Conservation (phyloP, 35 echinoderm and acorn worm species). For the Lytechinus pictus region DNA sequence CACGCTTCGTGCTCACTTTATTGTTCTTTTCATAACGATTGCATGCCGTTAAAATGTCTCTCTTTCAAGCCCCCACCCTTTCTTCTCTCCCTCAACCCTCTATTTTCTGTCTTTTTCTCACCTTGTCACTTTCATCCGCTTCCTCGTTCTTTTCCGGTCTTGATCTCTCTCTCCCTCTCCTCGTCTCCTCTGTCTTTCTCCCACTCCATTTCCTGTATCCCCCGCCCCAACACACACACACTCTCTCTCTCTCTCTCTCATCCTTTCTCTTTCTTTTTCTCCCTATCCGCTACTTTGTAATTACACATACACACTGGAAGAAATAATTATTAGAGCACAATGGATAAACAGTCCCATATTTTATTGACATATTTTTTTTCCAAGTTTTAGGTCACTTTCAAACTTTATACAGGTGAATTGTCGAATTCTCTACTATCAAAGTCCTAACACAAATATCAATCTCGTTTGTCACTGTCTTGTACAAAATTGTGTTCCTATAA, state of each 20-base stretch:
- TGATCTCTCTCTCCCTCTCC: not conserved
- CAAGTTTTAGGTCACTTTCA: slow-evolving; percentile 32
- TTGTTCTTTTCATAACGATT: no score
- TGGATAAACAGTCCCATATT: slow-evolving; percentile 33
- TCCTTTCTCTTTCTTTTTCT: not conserved
- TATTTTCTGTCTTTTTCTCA: no score
- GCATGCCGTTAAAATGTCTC: no score
- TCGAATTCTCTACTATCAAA: not conserved
- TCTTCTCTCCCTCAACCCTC: no score
- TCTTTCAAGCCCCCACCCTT: no score
- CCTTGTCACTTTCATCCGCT: no score
- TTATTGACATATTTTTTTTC: slow-evolving; percentile 21
- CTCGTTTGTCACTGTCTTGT: not conserved
- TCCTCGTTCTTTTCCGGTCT: not conserved
- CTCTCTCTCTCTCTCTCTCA: not conserved
- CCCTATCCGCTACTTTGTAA: not conserved
- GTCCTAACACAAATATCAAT: not conserved
- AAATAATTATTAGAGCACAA: not conserved
- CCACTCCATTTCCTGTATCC: not conserved
- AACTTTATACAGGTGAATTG: slow-evolving; percentile 24
- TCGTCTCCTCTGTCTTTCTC: not conserved
- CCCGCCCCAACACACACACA: no score
- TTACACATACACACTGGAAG: not conserved
- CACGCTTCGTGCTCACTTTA: no score
- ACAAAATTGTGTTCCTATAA: not conserved